Percentiles rank a stretch among this genome's conserved stretches.
phyloP scores from a whole-genome alignment of 2,797 vertebrate genomes.

The Hephaestus fuliginosus region DNA sequence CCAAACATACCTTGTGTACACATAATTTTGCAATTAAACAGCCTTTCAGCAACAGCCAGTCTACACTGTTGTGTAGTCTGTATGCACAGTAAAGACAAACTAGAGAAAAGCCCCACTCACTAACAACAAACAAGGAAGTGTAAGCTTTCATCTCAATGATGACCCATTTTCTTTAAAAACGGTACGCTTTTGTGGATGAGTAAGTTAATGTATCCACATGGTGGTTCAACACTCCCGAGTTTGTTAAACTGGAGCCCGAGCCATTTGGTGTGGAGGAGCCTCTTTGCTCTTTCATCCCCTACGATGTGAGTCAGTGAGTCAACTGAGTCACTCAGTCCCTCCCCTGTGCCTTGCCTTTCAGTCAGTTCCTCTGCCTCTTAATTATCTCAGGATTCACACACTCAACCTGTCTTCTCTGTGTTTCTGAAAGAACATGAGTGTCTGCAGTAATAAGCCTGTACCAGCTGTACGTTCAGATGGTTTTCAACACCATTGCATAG shows the following conservation, averaged over 20 bases:
- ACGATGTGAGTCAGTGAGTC: constrained; percentile 67
- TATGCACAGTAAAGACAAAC: constrained; percentile 1
- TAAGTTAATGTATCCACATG: background rate
- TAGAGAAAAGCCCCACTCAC: background rate
- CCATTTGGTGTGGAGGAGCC: constrained; percentile 74
- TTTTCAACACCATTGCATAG: background rate
- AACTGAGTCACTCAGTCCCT: constrained; percentile 59
- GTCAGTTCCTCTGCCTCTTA: constrained; percentile 59
- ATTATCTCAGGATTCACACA: constrained; percentile 59
- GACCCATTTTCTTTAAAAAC: constrained; percentile 35
- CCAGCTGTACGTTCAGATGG: background rate
- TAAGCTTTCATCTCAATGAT: constrained; percentile 11
- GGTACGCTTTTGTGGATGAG: background rate
- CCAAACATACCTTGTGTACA: background rate
- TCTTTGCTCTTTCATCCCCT: constrained; percentile 52
- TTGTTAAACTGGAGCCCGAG: constrained; percentile 37
- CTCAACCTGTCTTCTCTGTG: constrained; percentile 4
- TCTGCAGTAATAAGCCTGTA: background rate
- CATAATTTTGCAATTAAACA: constrained; percentile 1
- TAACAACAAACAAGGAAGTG: background rate
- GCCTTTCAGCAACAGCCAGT: background rate
- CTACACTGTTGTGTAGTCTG: background rate
- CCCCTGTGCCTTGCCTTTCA: constrained; percentile 54
- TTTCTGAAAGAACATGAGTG: background rate
- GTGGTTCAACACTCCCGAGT: constrained; percentile 31